These are phyloP conservation scores for Prochilodus magdalenae DNA, from an alignment of 2,113 vertebrate species.

Conservation along the genomic window DNA sequence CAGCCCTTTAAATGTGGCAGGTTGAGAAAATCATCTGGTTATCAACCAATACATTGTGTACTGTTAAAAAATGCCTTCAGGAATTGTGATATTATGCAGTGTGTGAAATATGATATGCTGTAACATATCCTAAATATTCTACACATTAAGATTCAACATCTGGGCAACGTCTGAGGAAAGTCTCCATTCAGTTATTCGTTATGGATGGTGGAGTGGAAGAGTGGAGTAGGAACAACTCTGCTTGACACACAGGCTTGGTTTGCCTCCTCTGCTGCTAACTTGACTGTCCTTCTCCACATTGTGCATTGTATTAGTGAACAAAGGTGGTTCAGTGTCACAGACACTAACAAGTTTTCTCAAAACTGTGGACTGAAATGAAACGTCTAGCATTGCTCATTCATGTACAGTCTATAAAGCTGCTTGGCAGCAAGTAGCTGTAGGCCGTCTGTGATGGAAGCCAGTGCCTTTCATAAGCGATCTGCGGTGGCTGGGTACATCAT, in stretches of 20 bases:
- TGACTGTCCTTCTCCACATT: conserved; percentile 21
- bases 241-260: conserved; percentile 28
- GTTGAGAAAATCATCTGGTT: too few relatives aligned
- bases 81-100: too few relatives aligned
- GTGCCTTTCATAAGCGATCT: background rate
- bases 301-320: conserved; percentile 17
- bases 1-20: too few relatives aligned
- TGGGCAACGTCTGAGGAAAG: background rate
- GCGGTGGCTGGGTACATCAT: background rate
- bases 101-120: too few relatives aligned
- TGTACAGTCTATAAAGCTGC: too few relatives aligned
- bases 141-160: background rate
- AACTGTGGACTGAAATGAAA: too few relatives aligned
- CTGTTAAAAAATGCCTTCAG: too few relatives aligned
- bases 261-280: conserved; percentile 9
- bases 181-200: background rate
- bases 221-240: conserved; percentile 13
- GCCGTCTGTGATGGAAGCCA: conserved; percentile 1
- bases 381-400: too few relatives aligned
- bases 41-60: too few relatives aligned
- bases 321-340: background rate
- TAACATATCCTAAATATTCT: too few relatives aligned
- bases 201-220: too few relatives aligned
- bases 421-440: background rate
- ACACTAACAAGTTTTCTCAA: too few relatives aligned